phyloP scores from a whole-genome alignment of 2,797 vertebrate genomes.

The Lagodon rhomboides region DNA sequence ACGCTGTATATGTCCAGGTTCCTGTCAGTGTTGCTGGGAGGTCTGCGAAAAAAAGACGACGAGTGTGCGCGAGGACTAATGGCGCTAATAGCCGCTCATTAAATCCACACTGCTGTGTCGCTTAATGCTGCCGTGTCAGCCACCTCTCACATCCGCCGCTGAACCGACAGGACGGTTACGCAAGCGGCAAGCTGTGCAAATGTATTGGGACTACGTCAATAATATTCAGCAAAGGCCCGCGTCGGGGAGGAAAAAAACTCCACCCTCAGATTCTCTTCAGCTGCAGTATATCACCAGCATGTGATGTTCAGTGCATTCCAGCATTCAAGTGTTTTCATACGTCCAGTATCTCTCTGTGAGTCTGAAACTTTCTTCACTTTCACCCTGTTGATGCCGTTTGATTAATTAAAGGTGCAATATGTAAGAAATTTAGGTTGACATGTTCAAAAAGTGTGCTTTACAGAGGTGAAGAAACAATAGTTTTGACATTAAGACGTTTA shows the following conservation, averaged over 20 bases:
- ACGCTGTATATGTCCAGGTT: conserved; percentile 44
- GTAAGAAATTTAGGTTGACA: too few relatives aligned
- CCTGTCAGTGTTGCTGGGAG: conserved; percentile 35
- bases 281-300: conserved; percentile 6
- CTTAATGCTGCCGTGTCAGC: conserved; percentile 36
- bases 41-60: conserved; percentile 8
- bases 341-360: neutral
- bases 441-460: too few relatives aligned
- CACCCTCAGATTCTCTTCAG: conserved; percentile 1
- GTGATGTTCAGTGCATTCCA: conserved; percentile 9
- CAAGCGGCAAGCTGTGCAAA: conserved; percentile 56
- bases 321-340: neutral
- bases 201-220: conserved; percentile 40
- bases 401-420: neutral
- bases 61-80: conserved; percentile 22
- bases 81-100: conserved; percentile 23
- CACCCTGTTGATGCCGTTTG: neutral
- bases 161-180: conserved; percentile 26
- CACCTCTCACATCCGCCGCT: conserved; percentile 19
- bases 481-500: too few relatives aligned
- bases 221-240: conserved; percentile 39
- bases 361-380: neutral
- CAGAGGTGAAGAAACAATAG: too few relatives aligned
- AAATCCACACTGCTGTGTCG: conserved; percentile 19
- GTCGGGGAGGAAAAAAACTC: conserved; percentile 5